Percentiles rank a stretch among this genome's conserved stretches.
Evolutionary conservation across 2,113 vertebrate genomes (phyloP).

Genomic region (Vidua macroura): DNA sequence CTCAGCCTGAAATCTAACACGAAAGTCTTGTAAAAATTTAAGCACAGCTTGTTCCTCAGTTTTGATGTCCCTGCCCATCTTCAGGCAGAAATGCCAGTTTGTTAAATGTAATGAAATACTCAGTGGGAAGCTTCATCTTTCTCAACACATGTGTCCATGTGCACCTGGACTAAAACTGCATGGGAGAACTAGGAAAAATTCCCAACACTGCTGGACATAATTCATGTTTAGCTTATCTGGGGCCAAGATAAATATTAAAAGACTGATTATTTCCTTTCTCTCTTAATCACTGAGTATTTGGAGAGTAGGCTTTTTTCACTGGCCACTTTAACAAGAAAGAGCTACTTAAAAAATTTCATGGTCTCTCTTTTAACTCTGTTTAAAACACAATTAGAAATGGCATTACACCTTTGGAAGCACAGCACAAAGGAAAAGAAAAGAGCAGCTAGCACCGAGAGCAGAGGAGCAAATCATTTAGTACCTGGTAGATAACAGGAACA

Average conservation of each 20-base stretch:
- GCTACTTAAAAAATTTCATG: neutral
- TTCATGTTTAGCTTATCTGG: neutral
- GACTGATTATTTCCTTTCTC: neutral
- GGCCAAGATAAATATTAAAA: neutral
- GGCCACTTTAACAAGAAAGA: neutral
- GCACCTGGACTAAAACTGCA: neutral
- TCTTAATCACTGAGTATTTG: neutral
- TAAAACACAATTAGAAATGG: neutral
- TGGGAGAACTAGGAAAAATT: conserved; percentile 2
- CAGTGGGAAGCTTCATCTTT: neutral
- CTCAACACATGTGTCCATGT: neutral
- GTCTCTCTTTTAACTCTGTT: neutral
- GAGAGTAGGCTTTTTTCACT: neutral
- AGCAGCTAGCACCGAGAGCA: conserved; percentile 42
- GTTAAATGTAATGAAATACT: neutral
- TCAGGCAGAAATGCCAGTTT: neutral
- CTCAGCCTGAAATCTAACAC: neutral
- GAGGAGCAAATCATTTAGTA: conserved; percentile 54
- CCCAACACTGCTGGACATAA: neutral
- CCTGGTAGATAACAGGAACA: conserved; percentile 43
- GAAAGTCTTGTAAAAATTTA: neutral
- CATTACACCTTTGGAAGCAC: neutral
- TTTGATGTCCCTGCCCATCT: neutral
- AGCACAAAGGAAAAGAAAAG: conserved; percentile 41
- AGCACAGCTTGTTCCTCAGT: neutral